phyloP scores from a whole-genome alignment of 2,888 invertebrate genomes.

The Oligia fasciuncula region DNA sequence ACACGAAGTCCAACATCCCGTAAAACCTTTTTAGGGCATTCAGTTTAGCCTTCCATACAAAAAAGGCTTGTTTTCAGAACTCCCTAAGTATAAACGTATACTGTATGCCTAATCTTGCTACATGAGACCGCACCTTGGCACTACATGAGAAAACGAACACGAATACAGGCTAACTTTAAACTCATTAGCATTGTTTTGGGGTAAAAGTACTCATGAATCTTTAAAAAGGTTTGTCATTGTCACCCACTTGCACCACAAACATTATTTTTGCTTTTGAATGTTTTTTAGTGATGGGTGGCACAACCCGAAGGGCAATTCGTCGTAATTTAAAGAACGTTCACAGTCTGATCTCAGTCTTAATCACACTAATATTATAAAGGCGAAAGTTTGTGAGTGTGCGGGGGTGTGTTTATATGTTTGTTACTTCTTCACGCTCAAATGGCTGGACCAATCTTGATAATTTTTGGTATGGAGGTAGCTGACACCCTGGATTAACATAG shows the following conservation, averaged over 20 bases:
- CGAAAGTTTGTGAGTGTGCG: too few relatives aligned
- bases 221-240: not conserved
- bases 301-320: too few relatives aligned
- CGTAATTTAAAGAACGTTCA: too few relatives aligned
- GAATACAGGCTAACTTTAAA: slow-evolving; percentile 15
- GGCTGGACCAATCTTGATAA: too few relatives aligned
- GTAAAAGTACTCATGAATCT: not conserved
- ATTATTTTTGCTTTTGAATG: not conserved
- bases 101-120: slow-evolving; percentile 1
- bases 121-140: not conserved
- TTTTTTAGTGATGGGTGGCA: not conserved
- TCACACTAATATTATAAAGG: too few relatives aligned
- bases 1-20: not conserved
- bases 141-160: slow-evolving; percentile 10
- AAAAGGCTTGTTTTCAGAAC: not conserved
- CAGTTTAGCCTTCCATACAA: not conserved
- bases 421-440: too few relatives aligned
- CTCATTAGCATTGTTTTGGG: not conserved
- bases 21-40: not conserved
- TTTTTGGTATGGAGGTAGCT: too few relatives aligned
- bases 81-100: not conserved
- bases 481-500: too few relatives aligned
- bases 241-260: not conserved
- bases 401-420: too few relatives aligned
- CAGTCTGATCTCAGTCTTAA: too few relatives aligned